Percentiles rank a stretch among this genome's conserved stretches.
phyloP scores from a whole-genome alignment of 2,113 vertebrate genomes.

The Calonectris borealis region DNA sequence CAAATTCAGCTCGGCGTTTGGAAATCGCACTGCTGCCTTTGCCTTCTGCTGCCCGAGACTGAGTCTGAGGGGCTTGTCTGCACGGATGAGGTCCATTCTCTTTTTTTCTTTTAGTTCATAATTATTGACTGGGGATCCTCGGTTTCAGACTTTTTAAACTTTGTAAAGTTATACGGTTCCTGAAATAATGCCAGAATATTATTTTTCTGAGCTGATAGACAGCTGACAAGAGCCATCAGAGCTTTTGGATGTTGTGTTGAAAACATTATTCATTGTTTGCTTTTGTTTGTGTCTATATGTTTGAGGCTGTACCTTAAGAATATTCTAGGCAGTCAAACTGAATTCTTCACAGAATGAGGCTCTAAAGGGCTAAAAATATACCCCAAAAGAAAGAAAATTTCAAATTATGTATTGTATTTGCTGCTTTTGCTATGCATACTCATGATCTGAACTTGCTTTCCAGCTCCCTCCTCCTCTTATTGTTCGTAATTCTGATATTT shows the following conservation, averaged over 20 bases:
- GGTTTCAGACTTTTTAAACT: background rate
- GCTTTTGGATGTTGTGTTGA: background rate
- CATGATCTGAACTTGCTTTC: background rate
- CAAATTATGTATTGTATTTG: background rate
- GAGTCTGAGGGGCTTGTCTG: background rate
- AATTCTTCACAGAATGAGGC: background rate
- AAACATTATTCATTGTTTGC: background rate
- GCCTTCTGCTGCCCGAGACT: background rate
- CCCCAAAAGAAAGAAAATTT: background rate
- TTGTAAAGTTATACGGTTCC: background rate
- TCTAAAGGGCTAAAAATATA: background rate
- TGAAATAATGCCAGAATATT: background rate
- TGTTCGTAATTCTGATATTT: background rate
- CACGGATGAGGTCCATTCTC: rapidly evolving
- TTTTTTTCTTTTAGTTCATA: background rate
- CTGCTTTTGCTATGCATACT: background rate
- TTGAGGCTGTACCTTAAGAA: background rate
- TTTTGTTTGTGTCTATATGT: background rate
- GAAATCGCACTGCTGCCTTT: background rate
- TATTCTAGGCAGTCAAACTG: background rate
- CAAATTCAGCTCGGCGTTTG: background rate
- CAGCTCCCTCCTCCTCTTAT: background rate
- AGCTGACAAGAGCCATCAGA: background rate
- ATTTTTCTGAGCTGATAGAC: background rate
- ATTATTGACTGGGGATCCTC: background rate